Percentiles rank a stretch among this genome's conserved stretches.
Evolutionary conservation across 53 echinoderm and acorn worm species (phyloP).

Genomic region (Patiria pectinifera): DNA sequence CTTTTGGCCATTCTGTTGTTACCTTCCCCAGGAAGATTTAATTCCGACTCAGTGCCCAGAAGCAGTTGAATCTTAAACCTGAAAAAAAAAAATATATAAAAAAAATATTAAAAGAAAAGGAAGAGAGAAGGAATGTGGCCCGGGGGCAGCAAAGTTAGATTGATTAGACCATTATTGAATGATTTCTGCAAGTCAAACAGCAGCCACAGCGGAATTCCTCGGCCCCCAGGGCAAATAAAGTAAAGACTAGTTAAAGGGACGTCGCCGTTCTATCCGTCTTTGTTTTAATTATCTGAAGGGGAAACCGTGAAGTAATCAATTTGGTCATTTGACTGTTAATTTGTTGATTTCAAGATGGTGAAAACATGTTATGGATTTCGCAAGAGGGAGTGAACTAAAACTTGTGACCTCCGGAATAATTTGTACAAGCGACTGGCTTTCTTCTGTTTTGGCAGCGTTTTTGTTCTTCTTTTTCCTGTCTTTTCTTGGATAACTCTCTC

Average conservation of each 20-base stretch:
- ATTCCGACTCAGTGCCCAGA: constrained; percentile 17
- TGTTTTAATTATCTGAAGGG: not conserved
- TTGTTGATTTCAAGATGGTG: no score
- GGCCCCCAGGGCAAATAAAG: constrained; percentile 5
- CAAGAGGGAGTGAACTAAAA: no score
- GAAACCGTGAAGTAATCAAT: no score
- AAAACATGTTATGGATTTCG: no score
- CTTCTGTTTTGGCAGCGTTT: no score
- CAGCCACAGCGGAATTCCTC: constrained; percentile 38
- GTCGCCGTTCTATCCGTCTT: not conserved
- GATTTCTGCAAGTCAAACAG: constrained; percentile 58
- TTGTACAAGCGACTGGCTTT: no score
- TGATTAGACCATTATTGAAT: constrained; percentile 56
- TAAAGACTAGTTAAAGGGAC: constrained; percentile 36
- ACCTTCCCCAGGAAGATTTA: constrained; percentile 9
- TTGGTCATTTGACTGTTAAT: no score
- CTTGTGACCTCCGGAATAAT: no score
- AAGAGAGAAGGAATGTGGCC: not conserved
- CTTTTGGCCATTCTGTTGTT: constrained; percentile 32
- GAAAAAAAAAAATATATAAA: not conserved
- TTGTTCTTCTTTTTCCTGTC: no score
- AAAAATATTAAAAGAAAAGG: not conserved
- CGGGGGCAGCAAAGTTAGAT: constrained; percentile 17
- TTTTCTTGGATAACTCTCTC: no score
- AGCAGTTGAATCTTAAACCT: not conserved